Conservation (phyloP, 2,888 invertebrate species). For the Drosophila cognata region DNA sequence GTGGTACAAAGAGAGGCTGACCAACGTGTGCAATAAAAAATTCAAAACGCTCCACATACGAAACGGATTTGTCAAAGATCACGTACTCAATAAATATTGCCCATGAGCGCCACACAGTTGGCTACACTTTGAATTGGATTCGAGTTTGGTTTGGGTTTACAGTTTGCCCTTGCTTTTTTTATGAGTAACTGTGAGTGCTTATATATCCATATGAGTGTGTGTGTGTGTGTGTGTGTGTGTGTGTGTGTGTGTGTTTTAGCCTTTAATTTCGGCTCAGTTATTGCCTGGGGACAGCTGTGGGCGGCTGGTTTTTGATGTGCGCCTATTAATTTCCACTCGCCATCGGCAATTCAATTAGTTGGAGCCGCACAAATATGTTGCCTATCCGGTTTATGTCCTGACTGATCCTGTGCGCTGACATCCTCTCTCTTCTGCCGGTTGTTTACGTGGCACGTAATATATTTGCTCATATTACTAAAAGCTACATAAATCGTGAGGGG, state of each 20-base stretch:
- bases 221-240: conserved; percentile 2
- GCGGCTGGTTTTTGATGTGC: conserved; percentile 64
- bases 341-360: conserved; percentile 77
- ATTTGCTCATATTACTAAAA: conserved; percentile 78
- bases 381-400: conserved; percentile 17
- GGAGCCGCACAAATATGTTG: conserved; percentile 30
- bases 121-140: conserved; percentile 58
- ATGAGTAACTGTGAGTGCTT: conserved; percentile 8
- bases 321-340: conserved; percentile 74
- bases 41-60: conserved; percentile 85
- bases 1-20: conserved; percentile 22
- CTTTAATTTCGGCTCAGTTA: conserved; percentile 58
- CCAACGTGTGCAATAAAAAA: conserved; percentile 80
- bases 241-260: conserved; percentile 20
- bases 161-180: conserved; percentile 6
- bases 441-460: conserved; percentile 74
- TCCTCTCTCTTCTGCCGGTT: conserved; percentile 5
- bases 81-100: conserved; percentile 86
- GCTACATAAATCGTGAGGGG: conserved; percentile 73
- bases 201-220: conserved; percentile 8
- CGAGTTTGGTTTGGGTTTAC: conserved; percentile 16
- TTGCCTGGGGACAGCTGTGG: conserved; percentile 54
- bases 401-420: conserved; percentile 1
- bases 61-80: conserved; percentile 84
- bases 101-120: conserved; percentile 77